These are phyloP conservation scores for Hyla sarda DNA, from an alignment of 2,113 vertebrate species.

Conservation along the genomic window DNA sequence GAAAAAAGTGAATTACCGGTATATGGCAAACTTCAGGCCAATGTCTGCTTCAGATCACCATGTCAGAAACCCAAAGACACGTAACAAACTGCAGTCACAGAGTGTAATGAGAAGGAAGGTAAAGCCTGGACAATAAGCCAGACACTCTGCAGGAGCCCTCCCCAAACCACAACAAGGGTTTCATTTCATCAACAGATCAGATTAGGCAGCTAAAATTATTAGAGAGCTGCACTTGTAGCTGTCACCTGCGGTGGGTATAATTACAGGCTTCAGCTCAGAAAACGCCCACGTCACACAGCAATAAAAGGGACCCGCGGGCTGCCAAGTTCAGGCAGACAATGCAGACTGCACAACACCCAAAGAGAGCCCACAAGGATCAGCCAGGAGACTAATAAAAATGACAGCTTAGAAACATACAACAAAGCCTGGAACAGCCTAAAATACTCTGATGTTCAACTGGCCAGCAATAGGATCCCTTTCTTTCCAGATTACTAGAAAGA, in stretches of 20 bases:
- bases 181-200: conserved; percentile 76
- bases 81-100: not conserved
- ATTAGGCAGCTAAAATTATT: conserved; percentile 83
- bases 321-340: conserved; percentile 74
- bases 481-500: not conserved
- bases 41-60: not conserved
- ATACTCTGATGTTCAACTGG: conserved; percentile 63
- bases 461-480: conserved; percentile 58
- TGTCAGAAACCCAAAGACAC: not conserved
- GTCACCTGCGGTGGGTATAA: conserved; percentile 89
- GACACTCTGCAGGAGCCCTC: conserved; percentile 61
- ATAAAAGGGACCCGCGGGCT: conserved; percentile 75
- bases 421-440: conserved; percentile 60
- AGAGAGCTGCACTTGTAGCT: conserved; percentile 78
- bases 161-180: conserved; percentile 78
- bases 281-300: conserved; percentile 75
- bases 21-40: not conserved
- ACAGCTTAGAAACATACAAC: conserved; percentile 73
- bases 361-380: conserved; percentile 73
- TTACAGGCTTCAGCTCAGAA: conserved; percentile 83
- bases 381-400: conserved; percentile 76
- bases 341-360: conserved; percentile 70
- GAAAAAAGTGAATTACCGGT: too few relatives aligned
- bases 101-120: conserved; percentile 20
- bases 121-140: not conserved